Base-by-base conservation (phyloP, 2,113 vertebrate genomes). In the Salvelinus namaycush region DNA sequence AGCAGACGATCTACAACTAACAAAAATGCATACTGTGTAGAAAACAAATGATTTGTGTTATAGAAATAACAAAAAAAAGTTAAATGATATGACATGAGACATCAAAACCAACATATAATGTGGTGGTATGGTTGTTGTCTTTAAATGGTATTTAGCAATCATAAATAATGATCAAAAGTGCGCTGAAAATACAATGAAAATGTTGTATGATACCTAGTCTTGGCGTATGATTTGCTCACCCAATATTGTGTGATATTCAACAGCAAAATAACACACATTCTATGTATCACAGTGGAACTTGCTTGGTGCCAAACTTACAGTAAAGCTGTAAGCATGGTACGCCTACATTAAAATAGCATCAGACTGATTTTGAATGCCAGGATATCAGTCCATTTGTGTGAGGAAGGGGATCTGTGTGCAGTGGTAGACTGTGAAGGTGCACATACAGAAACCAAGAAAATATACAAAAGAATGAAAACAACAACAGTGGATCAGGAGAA, bases 401-500 rank as follows among this genome's bases (percentile, higher is more conserved):
- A 64, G 73, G 39, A 4, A 20, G 70, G 70, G 82, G 76, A 66
- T 86, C 85, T 87, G 87, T 89, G 90, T 89, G 89, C 84, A 87
- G 87, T 89, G 90, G 71, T 1, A 83, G 86, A 87, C 80, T 88
- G 86, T 85, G 86, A 89, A 82, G 79, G 89, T 89, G 79, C 81
- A 89, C 88, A 92, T 84, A 90, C 86, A 92, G 82, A 79, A 90
- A 91, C 83, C 85, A 51, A 89, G 73, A 82, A 88, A 78, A 76
- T 73, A 79, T 88, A 90, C 81, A 91, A 87, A 82, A 88, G 82
- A 91, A 87, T 87, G 80, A 88, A 87, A 88, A 81, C 68, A 84
- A 93, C 59, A 87, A 84, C 85, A 92, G 91, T 92, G 90, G 90
- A 93, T 91, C 93, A 93, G 93, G 91, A 93, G 94, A 93, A 92